Base-by-base conservation (phyloP, 2,113 vertebrate species). In the Otus sunia region DNA sequence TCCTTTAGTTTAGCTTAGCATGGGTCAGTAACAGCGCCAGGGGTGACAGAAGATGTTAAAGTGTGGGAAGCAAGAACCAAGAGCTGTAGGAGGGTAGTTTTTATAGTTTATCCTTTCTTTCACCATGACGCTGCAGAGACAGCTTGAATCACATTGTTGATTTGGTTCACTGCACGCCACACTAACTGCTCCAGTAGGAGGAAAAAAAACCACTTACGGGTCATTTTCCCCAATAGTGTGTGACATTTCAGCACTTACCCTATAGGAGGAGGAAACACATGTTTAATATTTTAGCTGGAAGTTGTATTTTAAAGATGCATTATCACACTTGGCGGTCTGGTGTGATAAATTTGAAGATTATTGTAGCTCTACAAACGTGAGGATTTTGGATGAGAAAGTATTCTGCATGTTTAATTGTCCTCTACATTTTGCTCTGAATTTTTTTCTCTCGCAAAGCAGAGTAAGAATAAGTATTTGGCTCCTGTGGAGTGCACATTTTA, bases 1-100 rank as follows among this genome's bases (percentile, higher is more conserved):
- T 98, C 98, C 98, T 98, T 98, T 98, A 98, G 98, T 98, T 98
- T 98, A 98, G 98, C 98, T 98, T 98, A 97, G 97, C 97, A 98
- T 98, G 98, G 98, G 98, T 99, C 98, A 99, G 98, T 98, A 98
- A 98, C 98, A 98, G 98, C 95, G 97, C 98, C 98, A 98, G 98
- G 98, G 98, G 98, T 98, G 98, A 98, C 98, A 98, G 98, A 97
- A 96, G 97, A 98, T 98, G 98, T 98, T 98, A 98, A 98, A 98
- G 98, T 98, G 98, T 99, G 98, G 98, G 98, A 98, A 99, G 98
- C 97, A 93, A 96, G 98, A 98, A 97, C 98, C 97, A 96, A 98
- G 97, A 98, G 98, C 98, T 97, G 98, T 98, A 98, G 98, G 98
- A 98, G 98, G 98, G 98, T 97, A 96, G 97, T 97, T 98, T 98